Evolutionary conservation across 2,113 vertebrate genomes (phyloP), one percentile per base, ranked within the genome.

Genomic region (Scartelaos histophorus): DNA sequence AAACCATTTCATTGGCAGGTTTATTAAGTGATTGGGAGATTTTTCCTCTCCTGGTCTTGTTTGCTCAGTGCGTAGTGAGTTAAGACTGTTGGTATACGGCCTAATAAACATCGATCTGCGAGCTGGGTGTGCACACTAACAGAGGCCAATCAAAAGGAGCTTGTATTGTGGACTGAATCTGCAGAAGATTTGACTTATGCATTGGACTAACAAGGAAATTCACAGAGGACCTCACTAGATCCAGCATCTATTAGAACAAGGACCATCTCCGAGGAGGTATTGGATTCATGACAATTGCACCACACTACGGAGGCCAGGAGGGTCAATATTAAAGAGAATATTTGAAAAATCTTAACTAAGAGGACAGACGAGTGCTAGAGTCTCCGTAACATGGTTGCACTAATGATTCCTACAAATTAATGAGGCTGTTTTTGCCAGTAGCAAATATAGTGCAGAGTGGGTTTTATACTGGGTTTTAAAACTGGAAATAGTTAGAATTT

Each of bases 131-230:
- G 69, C 80, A 76, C 76, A 51, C 79, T 78, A 82, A 85, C 86
- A 88, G 81, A 76, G 78, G 62, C 74, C 80, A 88, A 85, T 90
- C 83, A 88, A 76, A 70, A 54, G 19, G 64, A 69, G 47, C 54
- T 60, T 58, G 69, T 58, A 46, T 67, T 73, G 57, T 74, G 43
- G 16, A 71, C 69, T 65, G 76, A 70, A 77, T 69, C 58, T 69
- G 16, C 4, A 13, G 56, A 70, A 68, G 84, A 51, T 71, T 71
- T 68, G 73, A 75, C 25, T 77, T 34, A 57, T 47, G 64, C 12
- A 45, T 64, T 56, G 12, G 17, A 13, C 67, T 68, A 80, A 77
- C 82, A 84, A 80, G 75, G 67, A 82, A 78, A 51, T 54, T 72
- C 73, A 56, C 69, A 47, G 54, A 71, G 72, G 76, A 72, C 0